Evolutionary conservation across 2,113 vertebrate species (phyloP), one percentile per base, ranked within the genome.

Genomic region (Oxygymnocypris stewartii): DNA sequence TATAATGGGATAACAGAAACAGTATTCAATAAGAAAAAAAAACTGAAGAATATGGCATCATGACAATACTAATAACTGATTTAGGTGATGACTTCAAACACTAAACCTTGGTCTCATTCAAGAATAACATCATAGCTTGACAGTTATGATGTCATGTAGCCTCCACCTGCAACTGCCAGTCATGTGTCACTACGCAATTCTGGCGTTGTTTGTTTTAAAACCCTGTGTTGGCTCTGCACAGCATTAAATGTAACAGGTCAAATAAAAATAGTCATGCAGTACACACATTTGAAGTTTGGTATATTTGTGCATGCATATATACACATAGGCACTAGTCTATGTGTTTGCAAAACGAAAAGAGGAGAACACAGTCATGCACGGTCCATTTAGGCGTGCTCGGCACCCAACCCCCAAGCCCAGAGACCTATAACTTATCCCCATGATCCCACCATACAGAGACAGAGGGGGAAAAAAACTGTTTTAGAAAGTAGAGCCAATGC

Each of bases 401-500:
- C 80, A 90, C 89, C 92, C 89, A 90, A 92, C 89, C 92, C 89
- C 91, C 91, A 89, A 92, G 86, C 89, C 88, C 88, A 79, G 92
- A 90, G 91, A 92, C 81, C 86, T 76, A 89, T 78, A 94, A 94
- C 92, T 93, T 92, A 90, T 90, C 92, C 94, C 90, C 91, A 91
- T 91, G 92, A 93, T 93, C 94, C 93, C 90, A 94, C 91, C 91
- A 93, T 82, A 91, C 92, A 89, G 91, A 90, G 89, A 82, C 71
- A 59, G 75, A 20, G 37, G 71, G 49, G 25, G 20, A 77, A 88
- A 91, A n/a, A 90, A 91, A 83, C 94, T 94, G 94, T 91, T 93
- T 89, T 92, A 92, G 92, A 90, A 95, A 95, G 94, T 94, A 95
- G 95, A 93, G 87, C 95, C 94, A 93, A 93, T 90, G 67, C 87